Evolutionary conservation across 1,140 invertebrate genomes (phyloP).

Genomic region (Periplaneta americana): DNA sequence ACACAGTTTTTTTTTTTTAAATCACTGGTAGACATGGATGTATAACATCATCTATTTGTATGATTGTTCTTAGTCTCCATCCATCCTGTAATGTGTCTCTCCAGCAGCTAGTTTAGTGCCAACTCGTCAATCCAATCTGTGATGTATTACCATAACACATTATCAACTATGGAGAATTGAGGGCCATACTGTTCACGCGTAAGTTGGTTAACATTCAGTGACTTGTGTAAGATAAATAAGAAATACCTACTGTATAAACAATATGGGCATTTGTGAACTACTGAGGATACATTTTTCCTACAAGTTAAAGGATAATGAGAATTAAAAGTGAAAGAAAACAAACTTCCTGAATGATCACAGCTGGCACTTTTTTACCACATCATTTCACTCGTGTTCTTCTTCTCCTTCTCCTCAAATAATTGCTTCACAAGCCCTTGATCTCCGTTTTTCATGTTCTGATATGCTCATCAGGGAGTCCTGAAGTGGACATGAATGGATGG

Average conservation of each 20-base stretch:
- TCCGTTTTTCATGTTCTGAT: too few relatives aligned
- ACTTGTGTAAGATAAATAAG: neutral
- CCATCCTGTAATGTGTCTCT: neutral
- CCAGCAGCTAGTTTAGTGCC: neutral
- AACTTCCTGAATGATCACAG: neutral
- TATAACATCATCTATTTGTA: neutral
- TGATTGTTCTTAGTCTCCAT: neutral
- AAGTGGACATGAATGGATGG: too few relatives aligned
- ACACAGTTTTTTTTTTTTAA: conserved; percentile 8
- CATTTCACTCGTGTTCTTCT: neutral
- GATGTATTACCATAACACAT: neutral
- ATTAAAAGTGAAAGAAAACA: neutral
- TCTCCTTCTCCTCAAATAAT: neutral
- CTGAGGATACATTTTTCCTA: neutral
- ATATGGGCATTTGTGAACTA: neutral
- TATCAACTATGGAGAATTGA: neutral
- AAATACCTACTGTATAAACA: neutral
- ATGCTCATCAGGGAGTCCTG: too few relatives aligned
- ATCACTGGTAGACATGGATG: neutral
- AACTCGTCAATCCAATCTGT: neutral
- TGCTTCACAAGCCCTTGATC: too few relatives aligned
- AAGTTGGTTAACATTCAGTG: neutral
- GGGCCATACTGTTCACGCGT: neutral
- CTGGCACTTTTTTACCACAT: too few relatives aligned
- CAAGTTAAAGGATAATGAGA: too few relatives aligned